Conservation (phyloP, 2,797 vertebrate genomes). For the Pseudocheirus occidentalis region DNA sequence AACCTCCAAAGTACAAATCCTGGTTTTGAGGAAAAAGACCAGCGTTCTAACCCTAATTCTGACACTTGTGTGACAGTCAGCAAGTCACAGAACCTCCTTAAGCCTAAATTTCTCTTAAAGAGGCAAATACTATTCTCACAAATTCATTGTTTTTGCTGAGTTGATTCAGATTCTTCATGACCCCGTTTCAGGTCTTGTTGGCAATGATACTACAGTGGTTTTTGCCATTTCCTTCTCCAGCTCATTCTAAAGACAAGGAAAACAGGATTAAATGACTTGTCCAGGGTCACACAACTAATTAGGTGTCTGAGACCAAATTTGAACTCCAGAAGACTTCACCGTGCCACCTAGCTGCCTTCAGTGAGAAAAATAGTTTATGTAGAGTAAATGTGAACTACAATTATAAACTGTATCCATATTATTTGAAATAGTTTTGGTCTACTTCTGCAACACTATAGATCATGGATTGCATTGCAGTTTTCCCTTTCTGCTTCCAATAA, state of each 20-base stretch:
- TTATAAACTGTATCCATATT: too few relatives aligned
- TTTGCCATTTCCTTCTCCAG: not conserved
- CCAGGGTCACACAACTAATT: too few relatives aligned
- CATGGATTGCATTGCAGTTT: too few relatives aligned
- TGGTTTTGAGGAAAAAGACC: not conserved
- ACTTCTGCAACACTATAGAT: too few relatives aligned
- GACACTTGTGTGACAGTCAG: too few relatives aligned
- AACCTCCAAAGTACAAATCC: too few relatives aligned
- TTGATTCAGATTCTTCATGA: not conserved
- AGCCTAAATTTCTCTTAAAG: not conserved
- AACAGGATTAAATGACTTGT: not conserved
- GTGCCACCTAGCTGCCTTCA: too few relatives aligned
- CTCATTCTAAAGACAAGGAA: not conserved
- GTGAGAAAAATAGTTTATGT: too few relatives aligned
- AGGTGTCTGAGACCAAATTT: not conserved
- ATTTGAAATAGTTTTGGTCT: too few relatives aligned
- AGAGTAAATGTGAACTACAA: too few relatives aligned
- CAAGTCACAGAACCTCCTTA: not conserved
- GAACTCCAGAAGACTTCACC: not conserved
- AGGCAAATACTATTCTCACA: not conserved
- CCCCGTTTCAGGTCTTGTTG: not conserved
- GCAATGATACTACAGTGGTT: not conserved
- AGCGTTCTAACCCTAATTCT: too few relatives aligned
- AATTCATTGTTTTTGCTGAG: not conserved
- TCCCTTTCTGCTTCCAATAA: too few relatives aligned